A percentile compares a stretch with the other conserved stretches of the same genome.
These are phyloP conservation scores for Phrynosoma blainvillii DNA, from an alignment of 2,113 vertebrate species.

Conservation along the genomic window DNA sequence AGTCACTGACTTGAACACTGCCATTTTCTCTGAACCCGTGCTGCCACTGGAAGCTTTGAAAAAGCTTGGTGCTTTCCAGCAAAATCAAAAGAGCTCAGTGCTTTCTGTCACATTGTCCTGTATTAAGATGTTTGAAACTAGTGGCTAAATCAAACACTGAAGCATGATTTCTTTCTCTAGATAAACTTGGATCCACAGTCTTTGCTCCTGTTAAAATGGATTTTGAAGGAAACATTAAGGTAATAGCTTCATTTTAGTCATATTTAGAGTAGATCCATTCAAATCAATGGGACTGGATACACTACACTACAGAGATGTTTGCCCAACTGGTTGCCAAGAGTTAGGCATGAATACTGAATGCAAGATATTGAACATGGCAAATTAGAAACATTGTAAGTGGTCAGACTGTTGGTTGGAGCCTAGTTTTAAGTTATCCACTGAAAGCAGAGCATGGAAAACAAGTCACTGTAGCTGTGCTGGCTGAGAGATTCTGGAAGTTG, in stretches of 20 bases:
- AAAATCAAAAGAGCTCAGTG: too few relatives aligned
- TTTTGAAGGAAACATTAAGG: slow-evolving; percentile 99
- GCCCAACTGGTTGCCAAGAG: background rate
- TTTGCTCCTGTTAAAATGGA: slow-evolving; percentile 99
- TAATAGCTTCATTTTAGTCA: slow-evolving; percentile 60
- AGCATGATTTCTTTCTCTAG: slow-evolving; percentile 67
- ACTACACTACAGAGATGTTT: background rate
- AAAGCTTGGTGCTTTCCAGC: too few relatives aligned
- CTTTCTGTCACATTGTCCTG: background rate
- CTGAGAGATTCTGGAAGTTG: background rate
- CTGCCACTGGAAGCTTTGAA: too few relatives aligned
- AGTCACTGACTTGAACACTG: too few relatives aligned
- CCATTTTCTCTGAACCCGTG: too few relatives aligned
- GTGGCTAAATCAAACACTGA: background rate
- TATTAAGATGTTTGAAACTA: background rate
- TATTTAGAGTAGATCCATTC: background rate
- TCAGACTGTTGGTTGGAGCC: background rate
- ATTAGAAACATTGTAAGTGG: background rate
- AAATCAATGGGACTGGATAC: background rate
- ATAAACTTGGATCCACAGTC: slow-evolving; percentile 96
- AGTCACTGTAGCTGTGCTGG: background rate
- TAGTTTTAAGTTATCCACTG: background rate
- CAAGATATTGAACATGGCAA: background rate
- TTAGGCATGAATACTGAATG: background rate
- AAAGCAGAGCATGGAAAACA: background rate